phyloP scores from a whole-genome alignment of 2,888 invertebrate species.

The Chironomus tentans region DNA sequence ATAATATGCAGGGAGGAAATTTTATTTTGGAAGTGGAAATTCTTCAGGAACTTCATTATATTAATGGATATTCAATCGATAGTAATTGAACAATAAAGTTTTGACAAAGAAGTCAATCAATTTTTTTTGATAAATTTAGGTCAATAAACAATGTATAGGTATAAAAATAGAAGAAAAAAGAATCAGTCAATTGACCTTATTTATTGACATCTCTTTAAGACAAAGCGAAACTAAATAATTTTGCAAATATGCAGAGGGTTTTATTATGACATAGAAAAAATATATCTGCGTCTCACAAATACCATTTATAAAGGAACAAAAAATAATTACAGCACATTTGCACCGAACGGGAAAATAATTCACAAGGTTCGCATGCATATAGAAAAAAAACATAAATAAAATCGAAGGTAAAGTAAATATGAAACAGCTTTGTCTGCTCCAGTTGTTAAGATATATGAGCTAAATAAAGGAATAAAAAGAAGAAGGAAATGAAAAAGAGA shows the following conservation, averaged over 20 bases:
- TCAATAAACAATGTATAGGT: background rate
- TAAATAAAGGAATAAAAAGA: background rate
- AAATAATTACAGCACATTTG: background rate
- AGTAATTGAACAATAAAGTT: no score
- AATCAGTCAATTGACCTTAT: background rate
- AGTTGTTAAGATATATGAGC: background rate
- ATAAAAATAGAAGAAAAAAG: background rate
- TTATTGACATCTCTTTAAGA: background rate
- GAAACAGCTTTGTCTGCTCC: background rate
- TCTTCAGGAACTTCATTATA: no score
- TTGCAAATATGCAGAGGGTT: background rate
- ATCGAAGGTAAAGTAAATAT: background rate
- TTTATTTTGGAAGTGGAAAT: no score
- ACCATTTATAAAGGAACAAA: background rate
- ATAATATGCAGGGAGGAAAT: no score
- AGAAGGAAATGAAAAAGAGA: background rate
- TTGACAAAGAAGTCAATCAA: background rate
- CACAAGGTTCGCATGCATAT: background rate
- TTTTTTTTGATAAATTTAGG: background rate
- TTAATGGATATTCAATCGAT: no score
- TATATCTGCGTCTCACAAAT: background rate
- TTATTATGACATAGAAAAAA: background rate
- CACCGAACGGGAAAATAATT: background rate
- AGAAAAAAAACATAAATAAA: background rate
- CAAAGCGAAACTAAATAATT: background rate